phyloP scores from a whole-genome alignment of 2,888 invertebrate genomes.

The Cephus pulcher region DNA sequence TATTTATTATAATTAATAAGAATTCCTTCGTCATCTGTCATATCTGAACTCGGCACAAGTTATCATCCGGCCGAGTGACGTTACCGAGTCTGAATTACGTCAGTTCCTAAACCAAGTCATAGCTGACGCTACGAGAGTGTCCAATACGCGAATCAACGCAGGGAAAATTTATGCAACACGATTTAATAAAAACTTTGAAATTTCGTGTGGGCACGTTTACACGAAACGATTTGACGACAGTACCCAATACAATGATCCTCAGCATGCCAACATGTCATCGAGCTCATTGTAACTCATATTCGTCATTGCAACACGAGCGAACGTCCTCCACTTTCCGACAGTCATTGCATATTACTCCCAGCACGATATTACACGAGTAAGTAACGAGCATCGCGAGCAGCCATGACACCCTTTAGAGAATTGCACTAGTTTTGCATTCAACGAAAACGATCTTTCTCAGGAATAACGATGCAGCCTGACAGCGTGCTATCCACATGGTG shows the following conservation, averaged over 20 bases:
- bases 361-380: background rate
- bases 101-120: background rate
- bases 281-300: background rate
- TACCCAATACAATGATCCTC: background rate
- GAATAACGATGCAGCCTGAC: conserved; percentile 20
- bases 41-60: background rate
- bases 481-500: conserved; percentile 17
- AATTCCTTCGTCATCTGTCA: background rate
- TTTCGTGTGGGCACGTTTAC: background rate
- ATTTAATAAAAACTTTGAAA: background rate
- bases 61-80: background rate
- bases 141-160: background rate
- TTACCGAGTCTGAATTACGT: background rate
- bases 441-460: conserved; percentile 20
- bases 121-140: background rate
- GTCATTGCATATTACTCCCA: background rate
- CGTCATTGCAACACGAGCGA: background rate
- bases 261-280: background rate
- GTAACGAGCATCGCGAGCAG: background rate
- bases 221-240: background rate
- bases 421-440: background rate
- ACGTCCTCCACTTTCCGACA: background rate
- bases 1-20: background rate
- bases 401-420: background rate
- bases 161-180: background rate